phyloP scores from a whole-genome alignment of 2,888 invertebrate species.

The Limnephilus auricula region DNA sequence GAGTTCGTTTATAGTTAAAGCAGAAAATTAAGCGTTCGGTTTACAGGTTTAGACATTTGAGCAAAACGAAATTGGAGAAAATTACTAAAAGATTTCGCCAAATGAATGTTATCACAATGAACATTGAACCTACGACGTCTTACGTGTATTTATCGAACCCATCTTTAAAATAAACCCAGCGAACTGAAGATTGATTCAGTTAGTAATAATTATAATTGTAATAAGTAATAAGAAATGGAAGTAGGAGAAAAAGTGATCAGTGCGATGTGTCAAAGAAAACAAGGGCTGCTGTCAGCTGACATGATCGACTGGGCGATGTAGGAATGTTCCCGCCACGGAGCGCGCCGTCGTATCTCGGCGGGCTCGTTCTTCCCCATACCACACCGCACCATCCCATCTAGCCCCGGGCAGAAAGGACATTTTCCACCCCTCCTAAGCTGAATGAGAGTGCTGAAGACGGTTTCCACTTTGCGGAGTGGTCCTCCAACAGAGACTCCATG shows the following conservation, averaged over 20 bases:
- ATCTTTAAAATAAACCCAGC: too few relatives aligned
- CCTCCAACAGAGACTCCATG: background rate
- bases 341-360: conserved; percentile 48
- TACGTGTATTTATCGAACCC: too few relatives aligned
- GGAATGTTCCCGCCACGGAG: conserved; percentile 57
- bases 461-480: background rate
- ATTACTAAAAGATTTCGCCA: too few relatives aligned
- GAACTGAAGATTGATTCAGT: background rate
- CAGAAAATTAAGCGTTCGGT: too few relatives aligned
- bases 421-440: background rate
- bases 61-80: too few relatives aligned
- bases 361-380: background rate
- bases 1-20: too few relatives aligned
- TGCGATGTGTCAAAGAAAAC: conserved; percentile 26
- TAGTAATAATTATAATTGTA: background rate
- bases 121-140: too few relatives aligned
- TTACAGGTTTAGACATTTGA: too few relatives aligned
- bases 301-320: conserved; percentile 45
- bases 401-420: background rate
- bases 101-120: too few relatives aligned
- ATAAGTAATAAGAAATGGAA: background rate
- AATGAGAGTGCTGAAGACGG: background rate
- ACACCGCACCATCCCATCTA: background rate
- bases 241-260: background rate
- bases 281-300: conserved; percentile 34